A percentile compares a stretch with the other conserved stretches of the same genome.
phyloP scores from a whole-genome alignment of 2,113 vertebrate species.

The Brachyhypopomus gauderio region DNA sequence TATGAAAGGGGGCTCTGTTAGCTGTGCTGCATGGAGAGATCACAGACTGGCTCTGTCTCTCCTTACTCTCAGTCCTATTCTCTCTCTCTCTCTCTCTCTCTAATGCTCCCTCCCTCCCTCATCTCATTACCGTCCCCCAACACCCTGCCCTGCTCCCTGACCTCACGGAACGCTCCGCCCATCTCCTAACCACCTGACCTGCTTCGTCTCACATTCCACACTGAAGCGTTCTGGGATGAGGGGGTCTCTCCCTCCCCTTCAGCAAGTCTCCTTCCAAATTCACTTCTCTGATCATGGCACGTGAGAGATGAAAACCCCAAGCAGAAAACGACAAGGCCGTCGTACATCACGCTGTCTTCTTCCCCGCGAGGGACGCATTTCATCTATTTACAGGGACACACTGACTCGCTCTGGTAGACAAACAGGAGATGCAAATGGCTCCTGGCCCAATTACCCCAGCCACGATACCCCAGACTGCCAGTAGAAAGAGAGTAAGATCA shows the following conservation, averaged over 20 bases:
- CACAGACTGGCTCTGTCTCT: slow-evolving; percentile 72
- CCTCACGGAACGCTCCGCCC: slow-evolving; percentile 20
- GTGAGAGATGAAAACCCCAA: slow-evolving; percentile 25
- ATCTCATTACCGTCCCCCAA: slow-evolving; percentile 18
- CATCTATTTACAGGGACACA: background rate
- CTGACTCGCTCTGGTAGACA: background rate
- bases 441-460: background rate
- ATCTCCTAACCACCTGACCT: slow-evolving; percentile 25
- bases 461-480: no score
- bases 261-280: background rate
- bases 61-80: slow-evolving; percentile 36
- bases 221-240: background rate
- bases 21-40: slow-evolving; percentile 69
- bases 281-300: background rate
- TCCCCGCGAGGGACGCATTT: background rate
- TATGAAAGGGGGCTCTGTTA: slow-evolving; percentile 78
- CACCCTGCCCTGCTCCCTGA: slow-evolving; percentile 29
- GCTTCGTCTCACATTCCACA: slow-evolving; percentile 38
- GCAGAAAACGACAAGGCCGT: slow-evolving; percentile 11
- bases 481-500: no score
- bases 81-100: slow-evolving; percentile 58
- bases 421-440: background rate
- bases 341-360: background rate
- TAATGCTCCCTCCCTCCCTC: slow-evolving; percentile 10
- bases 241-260: no score